Evolutionary conservation across 2,797 vertebrate genomes (phyloP), one percentile per base, ranked within the genome.

Genomic region (Rhinophrynus dorsalis): DNA sequence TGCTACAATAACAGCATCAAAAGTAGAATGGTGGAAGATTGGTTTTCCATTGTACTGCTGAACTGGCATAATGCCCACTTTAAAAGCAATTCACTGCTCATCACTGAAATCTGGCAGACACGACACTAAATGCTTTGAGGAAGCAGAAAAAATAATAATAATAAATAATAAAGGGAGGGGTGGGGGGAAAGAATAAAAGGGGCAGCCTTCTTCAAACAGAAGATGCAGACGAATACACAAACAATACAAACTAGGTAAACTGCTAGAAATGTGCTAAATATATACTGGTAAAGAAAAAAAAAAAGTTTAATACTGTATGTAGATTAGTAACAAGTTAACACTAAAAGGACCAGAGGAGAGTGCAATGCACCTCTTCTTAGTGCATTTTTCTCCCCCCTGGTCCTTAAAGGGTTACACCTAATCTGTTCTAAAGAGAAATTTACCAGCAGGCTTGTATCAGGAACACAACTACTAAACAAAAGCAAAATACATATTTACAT

Each of bases 41-140:
- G 91, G 91, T 93, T 93, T 94, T 92, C 92, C 92, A 94, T 93
- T 94, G 92, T 94, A 90, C 92, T 89, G 91, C 89, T 90, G 89
- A 91, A 90, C 91, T 92, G 92, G 92, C 92, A 94, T 93, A 94
- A 93, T 94, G 92, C 93, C 92, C 92, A 93, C 91, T 93, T 93
- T 94, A 93, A 94, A 94, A 94, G 92, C 93, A 94, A 93, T 94
- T 93, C 92, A 85, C 91, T 89, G 89, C 90, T 94, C 92, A 93
- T 94, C 93, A 93, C 90, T 89, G 90, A 93, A 93, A 92, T 91
- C 92, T 94, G 91, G 88, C 91, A 94, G 92, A 93, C 90, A 94
- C 92, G 92, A 94, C 93, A 93, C 92, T 93, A 94, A 93, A 94
- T 92, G 92, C 89, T 91, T 91, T 75, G 81, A 90, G 84, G 74